phyloP scores from a whole-genome alignment of 2,888 invertebrate genomes.

The Drosophila yooni region DNA sequence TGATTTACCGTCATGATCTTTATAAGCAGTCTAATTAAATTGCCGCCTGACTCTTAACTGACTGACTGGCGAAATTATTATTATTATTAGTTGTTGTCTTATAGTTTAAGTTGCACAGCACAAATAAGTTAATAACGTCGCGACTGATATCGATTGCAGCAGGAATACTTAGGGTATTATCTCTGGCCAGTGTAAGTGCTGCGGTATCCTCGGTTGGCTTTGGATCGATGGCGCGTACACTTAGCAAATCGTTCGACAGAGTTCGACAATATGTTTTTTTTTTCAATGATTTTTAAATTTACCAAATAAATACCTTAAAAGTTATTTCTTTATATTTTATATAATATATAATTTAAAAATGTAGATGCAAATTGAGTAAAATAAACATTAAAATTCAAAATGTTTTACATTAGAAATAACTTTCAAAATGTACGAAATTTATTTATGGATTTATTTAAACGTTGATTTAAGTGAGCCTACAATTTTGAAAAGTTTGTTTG shows the following conservation, averaged over 20 bases:
- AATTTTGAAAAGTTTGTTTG: not conserved
- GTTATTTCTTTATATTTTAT: not conserved
- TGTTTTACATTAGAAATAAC: not conserved
- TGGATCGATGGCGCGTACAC: constrained; percentile 39
- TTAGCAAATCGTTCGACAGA: not conserved
- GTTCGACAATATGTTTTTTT: not conserved
- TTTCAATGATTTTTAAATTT: not conserved
- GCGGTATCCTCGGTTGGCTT: not conserved
- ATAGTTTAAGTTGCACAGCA: constrained; percentile 35
- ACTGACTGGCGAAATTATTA: constrained; percentile 51
- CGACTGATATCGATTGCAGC: constrained; percentile 53
- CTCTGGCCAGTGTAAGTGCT: constrained; percentile 39
- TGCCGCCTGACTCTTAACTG: constrained; percentile 68
- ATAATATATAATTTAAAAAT: no score
- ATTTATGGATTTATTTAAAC: not conserved
- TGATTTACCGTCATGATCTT: constrained; percentile 62
- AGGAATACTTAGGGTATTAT: constrained; percentile 42
- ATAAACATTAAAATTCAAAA: not conserved
- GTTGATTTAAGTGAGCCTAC: not conserved
- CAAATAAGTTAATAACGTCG: constrained; percentile 48
- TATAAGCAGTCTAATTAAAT: constrained; percentile 75
- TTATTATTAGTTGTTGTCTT: constrained; percentile 43
- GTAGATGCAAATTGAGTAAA: not conserved
- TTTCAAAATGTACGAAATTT: not conserved
- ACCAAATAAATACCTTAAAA: not conserved